A percentile compares a stretch with the other conserved stretches of the same genome.
These are phyloP conservation scores for Bombyx huttoni DNA, from an alignment of 2,888 invertebrate genomes.

Conservation along the genomic window DNA sequence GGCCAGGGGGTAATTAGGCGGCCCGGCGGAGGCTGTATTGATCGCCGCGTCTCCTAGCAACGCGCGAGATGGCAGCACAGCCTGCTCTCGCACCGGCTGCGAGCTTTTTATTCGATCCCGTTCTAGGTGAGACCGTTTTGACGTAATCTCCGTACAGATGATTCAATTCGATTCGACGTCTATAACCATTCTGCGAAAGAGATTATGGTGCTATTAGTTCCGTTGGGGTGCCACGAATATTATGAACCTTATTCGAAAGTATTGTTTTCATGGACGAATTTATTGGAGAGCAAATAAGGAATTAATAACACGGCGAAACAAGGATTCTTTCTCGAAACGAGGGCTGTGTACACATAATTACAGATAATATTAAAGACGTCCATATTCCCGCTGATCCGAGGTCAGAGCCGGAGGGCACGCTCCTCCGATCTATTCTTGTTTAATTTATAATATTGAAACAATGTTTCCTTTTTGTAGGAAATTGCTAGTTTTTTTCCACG, in stretches of 20 bases:
- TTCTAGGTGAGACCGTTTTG: slow-evolving; percentile 63
- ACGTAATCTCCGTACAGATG: slow-evolving; percentile 56
- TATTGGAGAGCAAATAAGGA: neutral
- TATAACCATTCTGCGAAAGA: slow-evolving; percentile 22
- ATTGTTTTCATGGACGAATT: neutral
- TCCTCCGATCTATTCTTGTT: neutral
- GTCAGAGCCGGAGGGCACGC: slow-evolving; percentile 12
- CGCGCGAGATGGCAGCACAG: slow-evolving; percentile 64
- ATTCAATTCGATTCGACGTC: slow-evolving; percentile 53
- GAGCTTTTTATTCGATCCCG: slow-evolving; percentile 57
- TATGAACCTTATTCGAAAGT: neutral
- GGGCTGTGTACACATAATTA: slow-evolving; percentile 17
- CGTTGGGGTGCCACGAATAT: neutral
- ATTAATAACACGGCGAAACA: neutral
- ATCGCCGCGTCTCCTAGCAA: slow-evolving; percentile 68
- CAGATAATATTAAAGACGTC: slow-evolving; percentile 12
- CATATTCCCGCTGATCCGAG: slow-evolving; percentile 14
- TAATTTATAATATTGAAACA: neutral
- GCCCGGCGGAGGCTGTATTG: slow-evolving; percentile 72
- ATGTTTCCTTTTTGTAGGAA: no score
- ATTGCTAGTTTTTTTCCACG: no score
- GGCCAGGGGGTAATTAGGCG: slow-evolving; percentile 60
- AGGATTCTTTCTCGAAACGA: slow-evolving; percentile 1
- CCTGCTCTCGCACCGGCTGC: slow-evolving; percentile 44
- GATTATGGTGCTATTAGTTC: slow-evolving; percentile 6